Evolutionary conservation across 1,140 invertebrate genomes (phyloP).

Genomic region (Euwallacea fornicatus): DNA sequence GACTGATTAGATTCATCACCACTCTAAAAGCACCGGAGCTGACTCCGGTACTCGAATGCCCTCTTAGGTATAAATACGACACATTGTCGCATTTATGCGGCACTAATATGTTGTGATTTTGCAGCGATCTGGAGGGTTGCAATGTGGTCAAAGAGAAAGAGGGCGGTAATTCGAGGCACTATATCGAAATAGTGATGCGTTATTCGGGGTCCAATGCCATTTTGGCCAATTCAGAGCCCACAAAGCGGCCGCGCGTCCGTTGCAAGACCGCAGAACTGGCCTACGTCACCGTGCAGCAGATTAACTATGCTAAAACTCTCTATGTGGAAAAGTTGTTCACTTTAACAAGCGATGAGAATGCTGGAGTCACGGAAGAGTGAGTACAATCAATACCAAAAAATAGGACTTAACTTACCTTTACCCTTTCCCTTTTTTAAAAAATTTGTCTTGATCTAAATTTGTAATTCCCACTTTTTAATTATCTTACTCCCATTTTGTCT

Average conservation of each 20-base stretch:
- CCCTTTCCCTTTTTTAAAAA: too few species aligned
- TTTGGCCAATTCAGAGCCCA: conserved; percentile 55
- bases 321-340: conserved; percentile 77
- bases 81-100: too few species aligned
- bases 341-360: conserved; percentile 49
- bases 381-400: neutral
- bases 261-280: conserved; percentile 80
- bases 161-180: conserved; percentile 60
- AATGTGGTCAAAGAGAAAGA: conserved; percentile 58
- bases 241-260: conserved; percentile 76
- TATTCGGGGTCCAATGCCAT: conserved; percentile 56
- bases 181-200: conserved; percentile 76
- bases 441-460: too few species aligned
- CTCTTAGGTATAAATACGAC: conserved; percentile 59
- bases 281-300: conserved; percentile 69
- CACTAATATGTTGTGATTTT: conserved; percentile 33
- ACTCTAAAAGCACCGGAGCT: conserved; percentile 53
- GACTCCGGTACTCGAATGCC: conserved; percentile 67
- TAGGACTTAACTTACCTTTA: conserved; percentile 2
- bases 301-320: conserved; percentile 84
- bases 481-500: too few species aligned
- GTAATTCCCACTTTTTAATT: too few species aligned
- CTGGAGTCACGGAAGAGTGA: conserved; percentile 51
- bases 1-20: conserved; percentile 78
- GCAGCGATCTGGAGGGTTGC: conserved; percentile 63